Evolutionary conservation across 2,888 invertebrate species (phyloP).

Genomic region (Tortrix viridana): DNA sequence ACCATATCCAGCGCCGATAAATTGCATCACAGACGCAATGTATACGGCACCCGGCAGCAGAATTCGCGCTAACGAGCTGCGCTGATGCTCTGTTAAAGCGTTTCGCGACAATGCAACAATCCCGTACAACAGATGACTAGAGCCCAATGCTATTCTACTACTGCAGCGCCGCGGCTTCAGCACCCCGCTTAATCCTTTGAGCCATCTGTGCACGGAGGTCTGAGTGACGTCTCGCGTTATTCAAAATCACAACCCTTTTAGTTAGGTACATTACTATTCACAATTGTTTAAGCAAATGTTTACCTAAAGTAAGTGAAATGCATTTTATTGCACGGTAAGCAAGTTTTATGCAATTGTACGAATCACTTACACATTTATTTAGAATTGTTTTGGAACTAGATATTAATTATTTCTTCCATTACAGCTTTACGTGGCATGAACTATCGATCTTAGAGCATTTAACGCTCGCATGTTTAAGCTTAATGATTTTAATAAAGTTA

Average conservation of each 20-base stretch:
- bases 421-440: constrained; percentile 27
- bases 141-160: constrained; percentile 47
- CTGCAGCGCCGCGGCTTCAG: constrained; percentile 39
- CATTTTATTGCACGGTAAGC: constrained; percentile 14
- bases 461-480: constrained; percentile 10
- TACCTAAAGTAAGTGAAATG: constrained; percentile 8
- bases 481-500: neutral
- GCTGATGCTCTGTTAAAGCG: constrained; percentile 41
- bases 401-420: constrained; percentile 18
- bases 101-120: constrained; percentile 47
- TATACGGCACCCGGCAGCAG: constrained; percentile 52
- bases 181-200: constrained; percentile 52
- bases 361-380: constrained; percentile 13
- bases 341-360: constrained; percentile 15
- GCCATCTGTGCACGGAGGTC: constrained; percentile 67
- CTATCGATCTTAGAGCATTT: constrained; percentile 17
- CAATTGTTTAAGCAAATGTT: constrained; percentile 50
- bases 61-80: constrained; percentile 59
- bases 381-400: too few species aligned
- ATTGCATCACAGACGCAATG: constrained; percentile 64
- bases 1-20: constrained; percentile 61
- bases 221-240: constrained; percentile 59
- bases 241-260: constrained; percentile 64
- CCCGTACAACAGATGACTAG: constrained; percentile 44
- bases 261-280: constrained; percentile 51